Base-by-base conservation (phyloP, 1,140 invertebrate genomes). In the Mercenaria mercenaria region DNA sequence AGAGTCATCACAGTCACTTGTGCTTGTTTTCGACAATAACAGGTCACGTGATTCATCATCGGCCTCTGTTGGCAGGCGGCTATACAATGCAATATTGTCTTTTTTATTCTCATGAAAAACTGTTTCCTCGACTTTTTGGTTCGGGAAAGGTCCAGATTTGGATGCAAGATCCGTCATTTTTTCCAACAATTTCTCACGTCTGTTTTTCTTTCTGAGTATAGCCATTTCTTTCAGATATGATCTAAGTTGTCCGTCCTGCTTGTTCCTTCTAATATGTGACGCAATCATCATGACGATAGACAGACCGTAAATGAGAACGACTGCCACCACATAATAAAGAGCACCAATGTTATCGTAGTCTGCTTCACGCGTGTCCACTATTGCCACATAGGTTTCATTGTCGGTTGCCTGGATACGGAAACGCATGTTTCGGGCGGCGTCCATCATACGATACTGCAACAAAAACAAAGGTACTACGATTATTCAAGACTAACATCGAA, bases 221-320 rank as follows among this genome's bases (percentile, higher is more conserved):
- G 94, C 93, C 94, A 95, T 95, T 91, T 95, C 95, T 85, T 96
- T 96, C 1, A 96, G 80, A 79, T 96, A 95, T 20, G 90, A 92
- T 61, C 93, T 84, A 20, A 96, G 91, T 77, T 95, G 94, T 37
- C 91, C 94, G 91, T 96, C 95, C 90, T 94, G 93, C 80, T 95
- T 94, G 85, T 96, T 96, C 86, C 94, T 94, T 32, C 94, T 91
- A 43, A 95, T 95, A 91, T 96, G 95, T 18, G 95, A 96, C 1
- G 95, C 94, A 34, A 96, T 96, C 95, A 96, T 95, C 94, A 96
- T 95, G 8, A 96, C 94, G 52, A 96, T 96, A 26, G 95, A 96
- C 15, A 95, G 91, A 18, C 95, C 95, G 89, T 95, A 96, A 41
- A 96, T 96, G 47, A 96, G 87, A 61, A 96, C 93, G 61, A 96